Evolutionary conservation across 2,888 invertebrate species (phyloP).

Genomic region (Lasioglossum lativentre): DNA sequence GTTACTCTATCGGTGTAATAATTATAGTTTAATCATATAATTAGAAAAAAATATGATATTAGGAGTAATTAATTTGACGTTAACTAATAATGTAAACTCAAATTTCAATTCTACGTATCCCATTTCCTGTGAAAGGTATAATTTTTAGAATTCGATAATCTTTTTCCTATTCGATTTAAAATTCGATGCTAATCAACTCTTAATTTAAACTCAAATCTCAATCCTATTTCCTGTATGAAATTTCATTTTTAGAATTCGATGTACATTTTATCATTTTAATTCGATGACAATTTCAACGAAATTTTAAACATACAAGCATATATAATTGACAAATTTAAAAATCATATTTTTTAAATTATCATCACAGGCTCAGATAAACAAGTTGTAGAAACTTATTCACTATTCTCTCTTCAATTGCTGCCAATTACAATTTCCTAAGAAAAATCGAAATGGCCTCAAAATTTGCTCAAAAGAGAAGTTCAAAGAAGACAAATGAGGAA

Average conservation of each 20-base stretch:
- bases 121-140: not conserved
- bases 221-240: too few species aligned
- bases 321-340: too few species aligned
- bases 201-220: too few species aligned
- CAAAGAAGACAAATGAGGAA: constrained; percentile 1
- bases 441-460: not conserved
- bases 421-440: not conserved
- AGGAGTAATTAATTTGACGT: not conserved
- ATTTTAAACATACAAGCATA: not conserved
- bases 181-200: not conserved
- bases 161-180: not conserved
- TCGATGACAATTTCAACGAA: not conserved
- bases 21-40: not conserved
- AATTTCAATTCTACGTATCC: not conserved
- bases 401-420: not conserved
- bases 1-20: not conserved
- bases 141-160: not conserved
- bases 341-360: not conserved
- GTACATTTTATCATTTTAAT: too few species aligned
- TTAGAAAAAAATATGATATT: not conserved
- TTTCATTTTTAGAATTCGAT: too few species aligned
- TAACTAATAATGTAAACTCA: not conserved
- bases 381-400: not conserved
- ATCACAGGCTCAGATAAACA: not conserved
- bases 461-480: not conserved